Evolutionary conservation across 1,140 invertebrate species (phyloP), one percentile per base, ranked within the genome.

Genomic region (Drosophila ambigua): DNA sequence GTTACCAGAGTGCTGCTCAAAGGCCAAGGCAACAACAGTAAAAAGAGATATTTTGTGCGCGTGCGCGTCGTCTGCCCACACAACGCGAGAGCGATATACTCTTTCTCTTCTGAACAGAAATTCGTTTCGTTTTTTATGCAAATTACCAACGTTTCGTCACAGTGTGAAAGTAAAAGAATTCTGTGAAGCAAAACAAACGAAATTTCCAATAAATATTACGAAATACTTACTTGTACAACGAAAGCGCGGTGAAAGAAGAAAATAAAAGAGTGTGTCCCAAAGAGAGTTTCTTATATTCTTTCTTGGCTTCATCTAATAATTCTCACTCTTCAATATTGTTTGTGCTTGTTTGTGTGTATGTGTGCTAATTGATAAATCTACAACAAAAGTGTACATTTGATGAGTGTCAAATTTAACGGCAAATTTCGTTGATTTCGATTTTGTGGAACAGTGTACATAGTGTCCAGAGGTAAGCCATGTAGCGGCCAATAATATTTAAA

Each of bases 161-260:
- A 68, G 66, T 63, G 83, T 82, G 82, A 87, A 87, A 87, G 82
- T 87, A 87, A 78, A 77, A 79, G 35, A 73, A 77, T 87, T 77
- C 80, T 79, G 65, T 76, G 73, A 62, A 13, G 63, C 57, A 43
- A 61, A 76, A 50, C 58, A 58, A 58, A 74, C 55, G 51, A 76
- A 68, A 76, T 76, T 59, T 60, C 41, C 41, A 15, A 1, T 62
- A 61, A 68, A 72, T 87, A 87, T 87, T 87, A 87, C 71, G 83
- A 87, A 87, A 87, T 82, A 73, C 67, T 57, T 68, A 64, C 35
- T 45, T 53, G 20, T 11, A 45, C 26, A 46, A 11, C 43, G 39
- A 28, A 51, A 46, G 13, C 15, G 15, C n/a, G 15, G 20, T 20
- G 20, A 20, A 20, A 20, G 20, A 20, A 55, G 48, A 52, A 63